Evolutionary conservation across 2,113 vertebrate genomes (phyloP), one percentile per base, ranked within the genome.

Genomic region (Leuciscus idus): DNA sequence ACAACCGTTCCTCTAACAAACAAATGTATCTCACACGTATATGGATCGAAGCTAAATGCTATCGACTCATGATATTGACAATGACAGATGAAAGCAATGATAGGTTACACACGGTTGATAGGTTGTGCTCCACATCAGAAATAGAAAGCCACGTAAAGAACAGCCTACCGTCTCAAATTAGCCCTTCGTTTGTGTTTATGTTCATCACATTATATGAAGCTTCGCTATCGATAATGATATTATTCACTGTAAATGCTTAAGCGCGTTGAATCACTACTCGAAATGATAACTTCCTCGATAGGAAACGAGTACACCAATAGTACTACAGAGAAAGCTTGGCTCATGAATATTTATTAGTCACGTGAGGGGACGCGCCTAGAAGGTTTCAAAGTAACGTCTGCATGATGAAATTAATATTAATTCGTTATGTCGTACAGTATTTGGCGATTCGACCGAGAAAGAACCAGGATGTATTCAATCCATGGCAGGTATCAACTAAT

Each of bases 101-200:
- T 52, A 10, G 19, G 17, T n/a, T 15, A 81, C n/a, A 81, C n/a
- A 50, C 43, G 39, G 61, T 33, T 36, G 19, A 21, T 36, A 43
- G 43, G 28, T 30, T 21, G 46, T 36, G 64, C 64, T 68, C 43
- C 62, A 83, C 62, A 70, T 64, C 43, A 70, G 26, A 64, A 70
- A 83, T 9, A 70, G 10, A 50, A 83, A 36, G n/a, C 48, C 79
- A 66, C 59, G 61, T 36, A 23, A 52, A 82, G 8, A 36, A 59
- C 36, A 81, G 68, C 85, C 85, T 86, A 86, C 85, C 85, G 85
- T 86, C 23, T 64, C 21, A 80, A 61, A 48, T 66, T 21, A 86
- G 39, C 33, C 55, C 46, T 28, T 50, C 28, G 17, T 81, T 74
- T 52, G 78, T 26, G 36, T 61, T 64, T 74, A 46, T 57, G 81